These are phyloP conservation scores for Tenthredo distinguenda DNA, from an alignment of 2,888 invertebrate genomes.

Conservation along the genomic window DNA sequence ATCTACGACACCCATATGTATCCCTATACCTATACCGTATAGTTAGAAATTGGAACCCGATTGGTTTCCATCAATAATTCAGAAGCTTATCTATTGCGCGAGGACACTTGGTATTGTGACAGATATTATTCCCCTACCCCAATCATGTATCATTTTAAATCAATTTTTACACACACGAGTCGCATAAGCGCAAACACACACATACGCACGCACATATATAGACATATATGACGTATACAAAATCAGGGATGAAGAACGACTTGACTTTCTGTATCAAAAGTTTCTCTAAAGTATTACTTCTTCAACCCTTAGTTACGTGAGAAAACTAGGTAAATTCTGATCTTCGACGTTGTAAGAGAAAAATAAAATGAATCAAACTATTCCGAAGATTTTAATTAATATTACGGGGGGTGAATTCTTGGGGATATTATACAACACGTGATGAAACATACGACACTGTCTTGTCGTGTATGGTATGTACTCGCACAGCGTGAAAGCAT, in stretches of 20 bases:
- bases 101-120: constrained; percentile 1
- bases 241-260: neutral
- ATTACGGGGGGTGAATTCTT: neutral
- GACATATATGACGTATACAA: too few relatives aligned
- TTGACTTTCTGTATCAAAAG: neutral
- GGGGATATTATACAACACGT: neutral
- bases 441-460: neutral
- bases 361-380: neutral
- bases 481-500: constrained; percentile 37
- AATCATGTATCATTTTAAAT: neutral
- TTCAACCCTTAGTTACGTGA: too few relatives aligned
- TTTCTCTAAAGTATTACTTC: too few relatives aligned
- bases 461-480: constrained; percentile 9
- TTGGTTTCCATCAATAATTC: constrained; percentile 17
- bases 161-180: neutral
- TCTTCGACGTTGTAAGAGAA: neutral
- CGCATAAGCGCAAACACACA: too few relatives aligned
- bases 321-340: too few relatives aligned
- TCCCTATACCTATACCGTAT: neutral
- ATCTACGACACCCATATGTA: neutral
- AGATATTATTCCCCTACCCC: neutral
- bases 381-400: constrained; percentile 9
- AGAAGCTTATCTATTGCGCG: constrained; percentile 25
- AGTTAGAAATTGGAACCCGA: constrained; percentile 7
- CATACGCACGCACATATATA: too few relatives aligned